A percentile compares a stretch with the other conserved stretches of the same genome.
These are phyloP conservation scores for Eriocheir sinensis DNA, from an alignment of 1,140 invertebrate species.

Conservation along the genomic window DNA sequence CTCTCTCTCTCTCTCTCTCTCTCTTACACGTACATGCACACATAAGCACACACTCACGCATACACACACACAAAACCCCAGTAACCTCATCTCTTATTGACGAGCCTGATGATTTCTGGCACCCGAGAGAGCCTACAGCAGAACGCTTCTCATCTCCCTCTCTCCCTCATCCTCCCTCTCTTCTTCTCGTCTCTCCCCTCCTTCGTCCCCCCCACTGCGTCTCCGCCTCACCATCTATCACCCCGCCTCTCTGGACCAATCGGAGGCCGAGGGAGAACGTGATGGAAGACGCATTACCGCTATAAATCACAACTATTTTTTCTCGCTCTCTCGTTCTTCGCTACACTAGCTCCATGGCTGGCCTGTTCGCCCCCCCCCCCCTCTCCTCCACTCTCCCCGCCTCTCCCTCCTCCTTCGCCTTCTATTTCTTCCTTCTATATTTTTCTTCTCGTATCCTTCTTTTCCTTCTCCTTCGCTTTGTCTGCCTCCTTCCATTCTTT, in stretches of 20 bases:
- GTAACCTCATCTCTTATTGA: conserved; percentile 25
- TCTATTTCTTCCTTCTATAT: background rate
- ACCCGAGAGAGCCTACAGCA: background rate
- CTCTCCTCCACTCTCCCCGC: background rate
- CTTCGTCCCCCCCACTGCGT: conserved; percentile 38
- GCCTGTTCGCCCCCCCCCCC: background rate
- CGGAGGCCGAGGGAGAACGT: conserved; percentile 56
- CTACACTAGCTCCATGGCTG: background rate
- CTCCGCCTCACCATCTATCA: conserved; percentile 63
- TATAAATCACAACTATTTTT: conserved; percentile 64
- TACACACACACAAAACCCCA: background rate
- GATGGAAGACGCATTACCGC: conserved; percentile 67
- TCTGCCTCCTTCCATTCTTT: background rate
- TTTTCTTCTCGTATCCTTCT: background rate
- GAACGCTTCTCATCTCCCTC: background rate
- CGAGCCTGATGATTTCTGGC: background rate
- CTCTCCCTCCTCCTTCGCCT: background rate
- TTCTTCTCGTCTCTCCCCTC: background rate
- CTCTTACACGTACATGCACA: background rate
- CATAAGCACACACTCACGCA: background rate
- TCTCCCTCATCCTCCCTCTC: background rate
- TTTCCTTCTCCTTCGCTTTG: background rate
- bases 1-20: conserved; percentile 18
- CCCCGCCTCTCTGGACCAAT: conserved; percentile 63
- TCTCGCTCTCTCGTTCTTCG: conserved; percentile 33